Conservation (phyloP, 2,888 invertebrate genomes). For the Antheraea assamensis region DNA sequence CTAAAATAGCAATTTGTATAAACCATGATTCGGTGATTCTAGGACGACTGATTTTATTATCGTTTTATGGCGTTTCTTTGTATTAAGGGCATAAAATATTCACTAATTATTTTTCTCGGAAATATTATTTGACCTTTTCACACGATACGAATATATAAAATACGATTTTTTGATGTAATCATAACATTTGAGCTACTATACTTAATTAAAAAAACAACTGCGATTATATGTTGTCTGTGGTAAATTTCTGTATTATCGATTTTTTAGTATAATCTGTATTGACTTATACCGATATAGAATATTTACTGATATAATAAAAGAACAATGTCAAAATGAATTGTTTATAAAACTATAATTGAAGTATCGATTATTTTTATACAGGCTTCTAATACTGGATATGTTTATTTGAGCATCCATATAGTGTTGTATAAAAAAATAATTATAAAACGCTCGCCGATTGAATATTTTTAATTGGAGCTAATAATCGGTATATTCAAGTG, state of each 20-base stretch:
- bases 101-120: neutral
- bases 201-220: neutral
- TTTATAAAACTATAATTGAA: neutral
- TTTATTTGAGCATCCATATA: constrained; percentile 10
- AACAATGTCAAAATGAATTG: neutral
- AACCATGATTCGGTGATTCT: neutral
- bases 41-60: neutral
- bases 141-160: neutral
- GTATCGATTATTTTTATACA: neutral
- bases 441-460: neutral
- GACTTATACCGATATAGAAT: neutral
- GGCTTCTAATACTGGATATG: constrained; percentile 27
- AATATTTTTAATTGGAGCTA: neutral
- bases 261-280: neutral
- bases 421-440: neutral
- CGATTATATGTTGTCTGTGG: too few species aligned
- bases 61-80: neutral
- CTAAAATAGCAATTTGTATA: neutral
- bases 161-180: neutral
- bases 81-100: neutral
- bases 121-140: neutral
- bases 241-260: neutral
- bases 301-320: neutral
- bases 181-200: neutral
- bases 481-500: neutral